Conservation (phyloP, 2,888 invertebrate genomes). For the Drosophila helvetica region DNA sequence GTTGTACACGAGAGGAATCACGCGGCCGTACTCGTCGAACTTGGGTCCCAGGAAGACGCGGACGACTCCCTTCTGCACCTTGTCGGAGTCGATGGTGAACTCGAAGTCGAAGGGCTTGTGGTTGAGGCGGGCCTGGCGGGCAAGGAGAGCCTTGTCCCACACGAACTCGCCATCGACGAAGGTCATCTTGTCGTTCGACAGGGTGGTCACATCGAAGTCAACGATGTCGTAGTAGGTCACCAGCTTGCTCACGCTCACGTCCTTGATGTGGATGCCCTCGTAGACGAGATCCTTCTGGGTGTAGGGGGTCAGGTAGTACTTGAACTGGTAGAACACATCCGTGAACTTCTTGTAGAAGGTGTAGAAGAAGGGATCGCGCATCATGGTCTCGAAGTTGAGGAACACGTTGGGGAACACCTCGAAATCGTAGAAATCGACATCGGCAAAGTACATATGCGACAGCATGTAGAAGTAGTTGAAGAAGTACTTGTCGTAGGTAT, state of each 20-base stretch:
- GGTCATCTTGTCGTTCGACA: constrained; percentile 85
- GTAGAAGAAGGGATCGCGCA: constrained; percentile 90
- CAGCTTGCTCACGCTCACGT: constrained; percentile 87
- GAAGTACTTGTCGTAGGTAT: constrained; percentile 76
- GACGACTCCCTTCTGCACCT: constrained; percentile 86
- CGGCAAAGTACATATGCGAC: constrained; percentile 75
- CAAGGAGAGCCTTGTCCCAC: constrained; percentile 84
- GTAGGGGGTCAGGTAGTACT: constrained; percentile 86
- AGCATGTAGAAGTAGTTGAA: constrained; percentile 76
- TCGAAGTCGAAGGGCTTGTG: constrained; percentile 87
- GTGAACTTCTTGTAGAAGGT: constrained; percentile 87
- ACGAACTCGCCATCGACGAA: constrained; percentile 82
- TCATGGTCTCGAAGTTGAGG: constrained; percentile 87
- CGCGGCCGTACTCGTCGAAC: constrained; percentile 86
- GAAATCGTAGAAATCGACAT: constrained; percentile 64
- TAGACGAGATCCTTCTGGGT: constrained; percentile 86
- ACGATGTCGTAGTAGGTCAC: constrained; percentile 89
- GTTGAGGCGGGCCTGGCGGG: constrained; percentile 87
- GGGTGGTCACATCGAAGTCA: constrained; percentile 87
- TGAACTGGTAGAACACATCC: constrained; percentile 86
- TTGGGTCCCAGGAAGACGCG: constrained; percentile 89
- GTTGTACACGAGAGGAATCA: constrained; percentile 86
- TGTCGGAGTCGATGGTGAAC: constrained; percentile 86
- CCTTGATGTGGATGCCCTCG: constrained; percentile 87
- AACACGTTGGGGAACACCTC: constrained; percentile 85